Evolutionary conservation across 2,888 invertebrate species (phyloP).

Genomic region (Morpho helenor): DNA sequence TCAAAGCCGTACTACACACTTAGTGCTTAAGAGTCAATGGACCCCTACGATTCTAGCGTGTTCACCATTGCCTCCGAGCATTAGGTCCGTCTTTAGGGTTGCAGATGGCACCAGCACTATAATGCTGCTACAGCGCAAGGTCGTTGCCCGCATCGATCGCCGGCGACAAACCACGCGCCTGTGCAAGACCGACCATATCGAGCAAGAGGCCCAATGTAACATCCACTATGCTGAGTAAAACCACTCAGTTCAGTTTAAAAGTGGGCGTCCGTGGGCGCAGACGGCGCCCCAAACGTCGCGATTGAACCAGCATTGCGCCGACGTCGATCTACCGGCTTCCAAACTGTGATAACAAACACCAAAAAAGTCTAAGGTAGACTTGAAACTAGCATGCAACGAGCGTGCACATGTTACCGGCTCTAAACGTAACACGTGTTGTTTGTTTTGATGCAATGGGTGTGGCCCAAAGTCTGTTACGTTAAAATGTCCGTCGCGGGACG

Average conservation of each 20-base stretch:
- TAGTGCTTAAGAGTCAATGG: too few species aligned
- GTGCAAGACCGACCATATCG: slow-evolving; percentile 39
- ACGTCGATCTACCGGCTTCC: slow-evolving; percentile 29
- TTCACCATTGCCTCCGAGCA: neutral
- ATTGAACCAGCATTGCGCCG: slow-evolving; percentile 33
- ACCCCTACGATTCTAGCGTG: too few species aligned
- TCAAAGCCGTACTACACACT: too few species aligned
- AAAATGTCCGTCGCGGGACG: slow-evolving; percentile 31
- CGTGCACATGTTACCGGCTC: slow-evolving; percentile 10
- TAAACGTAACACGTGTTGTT: slow-evolving; percentile 24
- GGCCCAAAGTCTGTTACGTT: slow-evolving; percentile 45
- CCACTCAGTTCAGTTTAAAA: slow-evolving; percentile 54
- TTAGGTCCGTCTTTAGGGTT: slow-evolving; percentile 20
- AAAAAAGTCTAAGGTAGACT: slow-evolving; percentile 35
- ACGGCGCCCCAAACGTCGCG: slow-evolving; percentile 51
- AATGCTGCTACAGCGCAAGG: slow-evolving; percentile 49
- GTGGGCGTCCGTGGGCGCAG: slow-evolving; percentile 58
- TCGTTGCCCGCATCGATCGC: slow-evolving; percentile 62
- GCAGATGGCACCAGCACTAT: slow-evolving; percentile 26
- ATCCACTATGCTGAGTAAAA: slow-evolving; percentile 45
- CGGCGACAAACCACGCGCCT: slow-evolving; percentile 42
- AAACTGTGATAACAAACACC: slow-evolving; percentile 54
- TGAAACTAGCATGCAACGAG: slow-evolving; percentile 7
- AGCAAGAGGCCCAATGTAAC: slow-evolving; percentile 52
- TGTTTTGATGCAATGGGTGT: slow-evolving; percentile 43